Base-by-base conservation (phyloP, 2,113 vertebrate genomes). In the Erinaceus europaeus region DNA sequence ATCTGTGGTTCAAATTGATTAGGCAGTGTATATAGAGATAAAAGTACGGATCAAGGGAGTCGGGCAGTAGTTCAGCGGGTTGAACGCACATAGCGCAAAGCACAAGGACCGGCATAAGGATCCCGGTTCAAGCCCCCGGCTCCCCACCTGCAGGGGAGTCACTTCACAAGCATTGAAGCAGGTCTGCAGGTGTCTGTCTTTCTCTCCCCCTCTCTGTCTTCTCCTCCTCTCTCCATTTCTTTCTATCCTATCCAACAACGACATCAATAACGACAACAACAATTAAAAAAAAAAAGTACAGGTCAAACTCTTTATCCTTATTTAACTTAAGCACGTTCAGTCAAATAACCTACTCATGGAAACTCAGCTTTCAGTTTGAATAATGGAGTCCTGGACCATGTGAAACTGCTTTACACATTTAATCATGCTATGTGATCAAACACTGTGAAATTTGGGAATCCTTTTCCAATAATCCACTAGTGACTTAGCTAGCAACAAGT, bases 331-430 rank as follows among this genome's bases (percentile, higher is more conserved):
- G 7, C 2, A 62, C 80, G 73, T 75, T 32, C 20, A 34, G 5
- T 32, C 42, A 79, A 57, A 21, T 48, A 23, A 86, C 29, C 6
- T 53, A 40, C 3, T 48, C 21, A 2, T 27, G 62, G 81, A 88
- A 84, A 81, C 9, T 34, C 36, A 57, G 5, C 0, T 75, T 88
- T 84, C 34, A 73, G 0, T 88, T 73, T 77, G 32, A 73, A n/a
- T 42, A 64, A 8, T 12, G 52, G 17, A 77, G 15, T 76, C 3
- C 18, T 20, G 42, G 40, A 13, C 34, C 48, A n/a, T 34, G n/a
- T 69, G 52, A 77, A 88, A 29, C 10, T 53, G n/a, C 79, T 68
- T 65, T 69, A 80, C 86, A 88, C 11, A 50, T 80, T 80, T 59
- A 6, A 44, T 25, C 44, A 10, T 86, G 8, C 57, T 36, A 48